These are phyloP conservation scores for Canis aureus DNA, from an alignment of 2,113 vertebrate species.

Conservation along the genomic window DNA sequence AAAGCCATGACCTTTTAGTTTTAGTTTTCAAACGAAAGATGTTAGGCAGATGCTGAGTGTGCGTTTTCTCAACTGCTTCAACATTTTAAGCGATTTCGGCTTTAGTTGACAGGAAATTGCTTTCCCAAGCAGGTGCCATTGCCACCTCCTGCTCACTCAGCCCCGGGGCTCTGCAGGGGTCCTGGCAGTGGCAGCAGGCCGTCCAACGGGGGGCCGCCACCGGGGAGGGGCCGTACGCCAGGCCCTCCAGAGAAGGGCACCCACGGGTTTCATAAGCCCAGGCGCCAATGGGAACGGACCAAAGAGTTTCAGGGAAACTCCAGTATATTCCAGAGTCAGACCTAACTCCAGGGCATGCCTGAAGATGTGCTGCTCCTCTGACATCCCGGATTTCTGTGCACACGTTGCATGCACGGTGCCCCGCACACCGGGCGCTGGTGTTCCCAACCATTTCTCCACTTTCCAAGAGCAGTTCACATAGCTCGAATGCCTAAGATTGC, in stretches of 20 bases:
- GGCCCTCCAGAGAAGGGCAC: constrained; percentile 79
- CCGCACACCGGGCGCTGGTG: constrained; percentile 83
- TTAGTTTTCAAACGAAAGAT: constrained; percentile 75
- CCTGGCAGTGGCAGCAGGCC: constrained; percentile 83
- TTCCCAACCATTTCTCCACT: constrained; percentile 80
- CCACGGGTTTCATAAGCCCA: constrained; percentile 77
- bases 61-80: constrained; percentile 68
- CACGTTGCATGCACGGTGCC: constrained; percentile 84
- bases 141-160: constrained; percentile 74
- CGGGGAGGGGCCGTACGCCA: constrained; percentile 72
- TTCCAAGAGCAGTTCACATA: constrained; percentile 80
- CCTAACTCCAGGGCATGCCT: constrained; percentile 81
- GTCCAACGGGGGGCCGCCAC: constrained; percentile 75
- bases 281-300: constrained; percentile 91
- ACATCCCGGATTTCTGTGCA: constrained; percentile 82
- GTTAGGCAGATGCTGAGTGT: constrained; percentile 83
- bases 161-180: constrained; percentile 63
- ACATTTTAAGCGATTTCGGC: constrained; percentile 82
- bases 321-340: constrained; percentile 87
- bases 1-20: constrained; percentile 59
- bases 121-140: constrained; percentile 79
- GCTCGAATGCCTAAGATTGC: constrained; percentile 83
- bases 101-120: constrained; percentile 84
- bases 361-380: constrained; percentile 81
- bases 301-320: constrained; percentile 92